A percentile compares a stretch with the other conserved stretches of the same genome.
Conservation (phyloP, 1,140 invertebrate species). For the Drosophila grimshawi region DNA sequence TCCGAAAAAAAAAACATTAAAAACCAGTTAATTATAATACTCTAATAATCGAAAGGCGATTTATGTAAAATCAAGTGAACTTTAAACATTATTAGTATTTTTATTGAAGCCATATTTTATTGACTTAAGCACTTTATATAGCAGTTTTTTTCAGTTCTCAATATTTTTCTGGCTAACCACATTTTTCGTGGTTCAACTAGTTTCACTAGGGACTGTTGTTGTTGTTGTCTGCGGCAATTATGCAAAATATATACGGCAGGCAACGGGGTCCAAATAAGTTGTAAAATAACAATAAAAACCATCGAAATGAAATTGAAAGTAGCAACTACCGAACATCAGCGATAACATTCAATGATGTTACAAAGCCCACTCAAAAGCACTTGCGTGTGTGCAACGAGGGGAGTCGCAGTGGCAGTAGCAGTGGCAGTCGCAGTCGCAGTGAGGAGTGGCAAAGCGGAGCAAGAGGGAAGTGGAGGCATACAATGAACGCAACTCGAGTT, state of each 20-base stretch:
- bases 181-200: conserved; percentile 59
- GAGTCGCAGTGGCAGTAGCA: background rate
- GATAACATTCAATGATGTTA: conserved; percentile 31
- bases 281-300: conserved; percentile 79
- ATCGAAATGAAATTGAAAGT: conserved; percentile 77
- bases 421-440: background rate
- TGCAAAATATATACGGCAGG: conserved; percentile 35
- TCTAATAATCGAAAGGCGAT: no score
- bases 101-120: no score
- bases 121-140: conserved; percentile 15
- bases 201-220: conserved; percentile 20
- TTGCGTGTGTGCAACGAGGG: background rate
- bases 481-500: conserved; percentile 33
- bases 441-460: no score
- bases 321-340: conserved; percentile 52
- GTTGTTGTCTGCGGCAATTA: conserved; percentile 29
- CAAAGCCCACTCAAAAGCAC: conserved; percentile 9
- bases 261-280: conserved; percentile 67
- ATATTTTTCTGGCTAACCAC: conserved; percentile 29
- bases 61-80: no score
- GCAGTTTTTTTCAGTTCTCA: conserved; percentile 1
- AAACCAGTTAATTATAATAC: no score
- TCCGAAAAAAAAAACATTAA: no score
- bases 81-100: no score
- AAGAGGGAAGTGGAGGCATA: background rate